Conservation (phyloP, 2,888 invertebrate species). For the Acrocyrtus sp. region DNA sequence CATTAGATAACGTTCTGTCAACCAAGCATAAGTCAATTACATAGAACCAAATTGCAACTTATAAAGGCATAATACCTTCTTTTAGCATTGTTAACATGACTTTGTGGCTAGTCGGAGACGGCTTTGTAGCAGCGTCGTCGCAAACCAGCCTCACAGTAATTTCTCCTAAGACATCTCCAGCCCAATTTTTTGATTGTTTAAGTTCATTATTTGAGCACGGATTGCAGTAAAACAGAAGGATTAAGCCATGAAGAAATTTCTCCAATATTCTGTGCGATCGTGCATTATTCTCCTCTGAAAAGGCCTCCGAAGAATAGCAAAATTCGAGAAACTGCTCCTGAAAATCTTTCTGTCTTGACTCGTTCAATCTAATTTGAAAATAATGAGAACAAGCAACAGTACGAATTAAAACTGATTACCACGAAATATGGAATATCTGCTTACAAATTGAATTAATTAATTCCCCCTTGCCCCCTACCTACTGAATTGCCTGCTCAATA, state of each 20-base stretch:
- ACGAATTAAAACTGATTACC: too few species aligned
- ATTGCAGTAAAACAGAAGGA: slow-evolving; percentile 52
- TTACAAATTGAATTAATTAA: too few species aligned
- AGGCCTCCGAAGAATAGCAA: slow-evolving; percentile 43
- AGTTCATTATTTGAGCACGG: slow-evolving; percentile 24
- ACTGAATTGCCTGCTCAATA: too few species aligned
- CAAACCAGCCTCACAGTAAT: slow-evolving; percentile 36
- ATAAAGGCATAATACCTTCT: slow-evolving; percentile 4
- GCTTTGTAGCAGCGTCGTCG: not conserved
- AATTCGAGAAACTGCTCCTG: slow-evolving; percentile 48
- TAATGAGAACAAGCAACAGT: too few species aligned
- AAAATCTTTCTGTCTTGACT: slow-evolving; percentile 39
- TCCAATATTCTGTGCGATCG: slow-evolving; percentile 47
- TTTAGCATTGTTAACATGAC: not conserved
- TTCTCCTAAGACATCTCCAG: slow-evolving; percentile 37
- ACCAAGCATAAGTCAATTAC: not conserved
- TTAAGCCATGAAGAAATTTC: slow-evolving; percentile 44
- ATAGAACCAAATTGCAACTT: not conserved
- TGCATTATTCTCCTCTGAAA: slow-evolving; percentile 12
- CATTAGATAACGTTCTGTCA: not conserved
- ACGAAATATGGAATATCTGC: too few species aligned
- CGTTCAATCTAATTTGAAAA: slow-evolving; percentile 16
- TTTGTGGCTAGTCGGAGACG: not conserved
- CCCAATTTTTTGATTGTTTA: slow-evolving; percentile 12
- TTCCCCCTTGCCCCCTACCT: too few species aligned